Evolutionary conservation across 2,113 vertebrate species (phyloP).

Genomic region (Manacus vitellinus): DNA sequence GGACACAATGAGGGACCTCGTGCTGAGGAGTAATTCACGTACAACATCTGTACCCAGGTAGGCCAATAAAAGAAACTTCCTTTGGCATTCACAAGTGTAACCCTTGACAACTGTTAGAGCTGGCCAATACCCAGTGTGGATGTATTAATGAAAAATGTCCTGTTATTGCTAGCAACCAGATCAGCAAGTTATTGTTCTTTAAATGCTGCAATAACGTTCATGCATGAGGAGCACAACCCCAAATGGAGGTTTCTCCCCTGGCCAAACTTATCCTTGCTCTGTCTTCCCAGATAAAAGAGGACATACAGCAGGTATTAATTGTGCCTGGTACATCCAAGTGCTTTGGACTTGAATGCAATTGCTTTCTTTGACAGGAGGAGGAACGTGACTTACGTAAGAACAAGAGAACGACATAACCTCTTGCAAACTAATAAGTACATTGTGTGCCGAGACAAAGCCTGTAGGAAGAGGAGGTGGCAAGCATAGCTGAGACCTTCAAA

Average conservation of each 20-base stretch:
- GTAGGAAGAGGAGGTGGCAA: background rate
- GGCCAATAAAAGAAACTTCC: background rate
- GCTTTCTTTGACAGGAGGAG: background rate
- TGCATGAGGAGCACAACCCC: background rate
- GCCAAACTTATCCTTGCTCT: background rate
- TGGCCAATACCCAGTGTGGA: background rate
- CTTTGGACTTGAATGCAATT: background rate
- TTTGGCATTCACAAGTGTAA: background rate
- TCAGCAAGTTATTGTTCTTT: constrained; percentile 31
- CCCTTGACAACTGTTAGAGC: background rate
- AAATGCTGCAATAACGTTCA: background rate
- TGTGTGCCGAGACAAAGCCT: background rate
- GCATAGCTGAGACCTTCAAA: background rate
- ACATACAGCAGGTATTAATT: background rate
- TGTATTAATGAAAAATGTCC: background rate
- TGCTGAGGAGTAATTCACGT: background rate
- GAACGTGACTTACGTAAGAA: background rate
- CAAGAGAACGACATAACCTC: background rate
- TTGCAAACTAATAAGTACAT: background rate
- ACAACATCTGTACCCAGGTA: background rate
- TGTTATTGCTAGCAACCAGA: background rate
- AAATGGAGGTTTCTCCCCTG: background rate
- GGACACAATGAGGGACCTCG: background rate
- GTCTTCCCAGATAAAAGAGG: background rate
- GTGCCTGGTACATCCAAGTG: background rate